These are phyloP conservation scores for Microplitis mediator DNA, from an alignment of 1,140 invertebrate genomes.

Conservation along the genomic window DNA sequence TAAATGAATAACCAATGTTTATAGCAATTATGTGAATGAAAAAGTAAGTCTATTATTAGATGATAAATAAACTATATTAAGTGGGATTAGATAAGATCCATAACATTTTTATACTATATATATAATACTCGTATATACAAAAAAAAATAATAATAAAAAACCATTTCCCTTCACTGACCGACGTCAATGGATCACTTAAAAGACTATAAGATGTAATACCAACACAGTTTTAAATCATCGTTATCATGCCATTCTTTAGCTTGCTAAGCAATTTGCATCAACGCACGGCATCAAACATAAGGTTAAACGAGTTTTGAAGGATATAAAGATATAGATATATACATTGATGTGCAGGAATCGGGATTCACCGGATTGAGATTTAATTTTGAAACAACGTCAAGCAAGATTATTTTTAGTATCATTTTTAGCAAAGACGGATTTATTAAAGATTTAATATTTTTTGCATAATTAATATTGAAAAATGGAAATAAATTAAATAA, in stretches of 20 bases:
- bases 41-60: no score
- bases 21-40: no score
- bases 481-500: no score
- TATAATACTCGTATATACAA: no score
- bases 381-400: not conserved
- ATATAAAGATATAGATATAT: not conserved
- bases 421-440: not conserved
- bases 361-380: constrained; percentile 2
- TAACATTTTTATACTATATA: no score
- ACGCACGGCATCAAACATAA: not conserved
- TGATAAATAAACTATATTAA: no score
- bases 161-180: not conserved
- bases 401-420: not conserved
- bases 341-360: not conserved
- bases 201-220: not conserved
- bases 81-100: no score
- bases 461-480: no score
- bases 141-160: no score
- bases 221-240: not conserved
- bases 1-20: no score
- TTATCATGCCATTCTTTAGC: not conserved
- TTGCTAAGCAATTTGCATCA: not conserved
- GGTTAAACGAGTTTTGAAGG: constrained; percentile 6
- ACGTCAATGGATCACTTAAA: constrained; percentile 1
- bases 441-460: no score